These are phyloP conservation scores for Cryptotermes secundus DNA, from an alignment of 1,140 invertebrate genomes.

Conservation along the genomic window DNA sequence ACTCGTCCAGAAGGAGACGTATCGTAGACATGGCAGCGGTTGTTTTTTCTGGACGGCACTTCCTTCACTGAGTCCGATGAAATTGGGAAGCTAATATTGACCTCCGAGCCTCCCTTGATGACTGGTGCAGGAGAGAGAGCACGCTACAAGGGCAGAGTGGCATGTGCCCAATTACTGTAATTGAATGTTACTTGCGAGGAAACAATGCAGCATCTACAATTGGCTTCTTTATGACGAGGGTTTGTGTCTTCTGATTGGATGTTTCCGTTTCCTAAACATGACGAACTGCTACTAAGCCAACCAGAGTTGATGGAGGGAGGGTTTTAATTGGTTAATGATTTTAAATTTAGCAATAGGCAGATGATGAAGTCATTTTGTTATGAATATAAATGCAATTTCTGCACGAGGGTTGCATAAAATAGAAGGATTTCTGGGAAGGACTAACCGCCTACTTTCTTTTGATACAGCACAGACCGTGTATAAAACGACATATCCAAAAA, in stretches of 20 bases:
- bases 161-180: conserved; percentile 28
- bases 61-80: neutral
- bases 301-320: conserved; percentile 8
- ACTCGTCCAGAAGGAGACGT: neutral
- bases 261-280: conserved; percentile 20
- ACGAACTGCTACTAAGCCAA: neutral
- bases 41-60: conserved; percentile 6
- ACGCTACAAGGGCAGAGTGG: neutral
- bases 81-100: conserved; percentile 25
- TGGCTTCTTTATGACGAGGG: conserved; percentile 20
- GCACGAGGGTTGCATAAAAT: too few relatives aligned
- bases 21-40: neutral
- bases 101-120: conserved; percentile 1
- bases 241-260: conserved; percentile 22
- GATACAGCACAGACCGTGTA: too few relatives aligned
- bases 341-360: neutral
- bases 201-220: conserved; percentile 19
- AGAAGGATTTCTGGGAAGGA: too few relatives aligned
- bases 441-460: too few relatives aligned
- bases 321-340: conserved; percentile 30
- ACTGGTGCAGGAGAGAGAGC: neutral
- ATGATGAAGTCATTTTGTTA: neutral
- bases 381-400: neutral
- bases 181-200: conserved; percentile 23
- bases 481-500: too few relatives aligned